phyloP scores from a whole-genome alignment of 2,113 vertebrate genomes.

The Cardinalis cardinalis region DNA sequence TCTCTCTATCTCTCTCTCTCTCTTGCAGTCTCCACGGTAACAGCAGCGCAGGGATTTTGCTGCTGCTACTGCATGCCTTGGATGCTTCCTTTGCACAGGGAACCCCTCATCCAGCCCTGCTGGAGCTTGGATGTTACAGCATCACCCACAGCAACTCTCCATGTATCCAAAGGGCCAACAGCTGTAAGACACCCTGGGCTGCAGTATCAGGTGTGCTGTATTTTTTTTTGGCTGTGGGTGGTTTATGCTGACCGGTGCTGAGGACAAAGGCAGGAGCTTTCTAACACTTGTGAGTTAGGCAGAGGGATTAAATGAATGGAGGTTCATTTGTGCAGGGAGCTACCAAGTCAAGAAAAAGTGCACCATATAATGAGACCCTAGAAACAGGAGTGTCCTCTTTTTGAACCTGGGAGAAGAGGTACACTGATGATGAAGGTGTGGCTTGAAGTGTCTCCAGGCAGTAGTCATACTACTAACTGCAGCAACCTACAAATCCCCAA shows the following conservation, averaged over 20 bases:
- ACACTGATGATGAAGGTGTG: neutral
- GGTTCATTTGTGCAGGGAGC: neutral
- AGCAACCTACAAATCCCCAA: neutral
- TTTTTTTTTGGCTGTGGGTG: neutral
- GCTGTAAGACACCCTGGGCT: neutral
- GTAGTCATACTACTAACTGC: neutral
- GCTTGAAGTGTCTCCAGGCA: neutral
- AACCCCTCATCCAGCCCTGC: neutral
- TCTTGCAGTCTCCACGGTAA: constrained; percentile 66
- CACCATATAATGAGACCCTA: neutral
- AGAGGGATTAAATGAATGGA: neutral
- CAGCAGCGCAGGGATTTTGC: constrained; percentile 4
- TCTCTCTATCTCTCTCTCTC: neutral
- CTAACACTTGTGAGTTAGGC: rapidly evolving
- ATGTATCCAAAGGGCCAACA: rapidly evolving
- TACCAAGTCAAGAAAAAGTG: neutral
- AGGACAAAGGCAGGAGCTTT: neutral
- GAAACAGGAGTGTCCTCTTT: neutral
- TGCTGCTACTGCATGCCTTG: neutral
- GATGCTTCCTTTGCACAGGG: constrained; percentile 15
- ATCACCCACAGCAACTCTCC: neutral
- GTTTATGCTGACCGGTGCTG: neutral
- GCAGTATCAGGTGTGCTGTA: rapidly evolving
- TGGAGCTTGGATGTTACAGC: neutral
- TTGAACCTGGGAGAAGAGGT: neutral